Base-by-base conservation (phyloP, 2,888 invertebrate genomes). In the Odontothrips loti region DNA sequence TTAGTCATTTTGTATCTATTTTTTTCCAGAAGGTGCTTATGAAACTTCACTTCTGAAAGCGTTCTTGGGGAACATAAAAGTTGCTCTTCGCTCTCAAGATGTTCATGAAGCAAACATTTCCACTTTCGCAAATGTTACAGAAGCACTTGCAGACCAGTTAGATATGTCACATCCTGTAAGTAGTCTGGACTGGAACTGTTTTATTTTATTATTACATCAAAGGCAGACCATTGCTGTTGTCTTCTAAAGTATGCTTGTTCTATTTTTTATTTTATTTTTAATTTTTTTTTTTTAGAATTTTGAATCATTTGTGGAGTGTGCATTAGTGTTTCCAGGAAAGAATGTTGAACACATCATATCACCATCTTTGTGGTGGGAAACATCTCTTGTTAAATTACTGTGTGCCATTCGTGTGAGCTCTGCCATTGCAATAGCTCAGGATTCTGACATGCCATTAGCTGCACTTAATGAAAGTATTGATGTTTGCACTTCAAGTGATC, bases 401-500 rank as follows among this genome's bases (percentile, higher is more conserved):
- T n/a, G 68, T 68, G 68, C 68, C 23, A 23, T 68, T 20, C 68
- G 68, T 23, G 20, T 68, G 68, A 68, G 68, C 68, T 68, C 68
- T n/a, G 68, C 68, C 11, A 68, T 68, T 68, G 68, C 68, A 20
- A 68, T 68, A 8, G 68, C 68, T 68, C 68, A 68, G n/a, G 68
- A 68, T n/a, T 68, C 68, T 6, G 68, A 68, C n/a, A 68, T 68
- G 68, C 68, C 68, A 20, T 11, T 68, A 23, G 68, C 68, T 0
- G 68, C 68, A n/a, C 68, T 68, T 23, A 68, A 68, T n/a, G 23
- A 68, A 10, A 11, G n/a, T n/a, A 68, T 68, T 68, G 68, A 68
- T 11, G 68, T 68, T 20, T 68, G 68, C 23, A 23, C 68, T n/a
- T n/a, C 20, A n/a, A 23, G n/a, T 0, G 23, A 68, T 23, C 10